Evolutionary conservation across 2,113 vertebrate genomes (phyloP), one percentile per base, ranked within the genome.

Genomic region (Archocentrus centrarchus): DNA sequence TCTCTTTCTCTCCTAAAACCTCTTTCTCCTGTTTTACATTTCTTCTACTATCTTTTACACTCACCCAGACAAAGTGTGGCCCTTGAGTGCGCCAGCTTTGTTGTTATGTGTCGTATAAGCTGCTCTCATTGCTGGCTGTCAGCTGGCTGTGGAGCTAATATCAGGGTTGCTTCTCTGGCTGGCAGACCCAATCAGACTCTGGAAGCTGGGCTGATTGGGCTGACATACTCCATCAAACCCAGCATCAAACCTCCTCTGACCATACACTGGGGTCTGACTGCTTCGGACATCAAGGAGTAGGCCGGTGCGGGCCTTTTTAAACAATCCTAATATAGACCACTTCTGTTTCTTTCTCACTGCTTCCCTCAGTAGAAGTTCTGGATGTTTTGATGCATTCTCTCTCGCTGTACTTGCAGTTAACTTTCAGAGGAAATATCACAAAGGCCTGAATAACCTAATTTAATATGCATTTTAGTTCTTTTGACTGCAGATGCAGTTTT

Each of bases 201-300:
- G 93, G 94, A 95, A 93, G 90, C 93, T 73, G 83, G 92, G 91
- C 93, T 96, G 96, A 96, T 96, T 96, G 95, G 94, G 93, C 95
- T 96, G 95, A 96, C 95, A 96, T 95, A 95, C 94, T 96, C 95
- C 93, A 95, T 96, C 95, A 96, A 94, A 95, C 91, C 91, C 88
- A 87, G 93, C 91, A 93, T 93, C 93, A 94, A 88, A 91, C 85
- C 88, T 68, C 91, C 87, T 85, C 92, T 90, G 93, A 90, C 89
- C 91, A 91, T 86, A 89, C 91, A 89, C 92, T 86, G 86, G 89
- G 93, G 91, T 89, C 92, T 93, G 88, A 94, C 93, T 94, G 90
- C 88, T 87, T 89, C 81, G 90, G 94, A 94, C 93, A 93, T 92
- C 86, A 35, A 87, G 20, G 75, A 92, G 83, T 88, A 84, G 88